Conservation (phyloP, 2,888 invertebrate species). For the Dynastes tityus region DNA sequence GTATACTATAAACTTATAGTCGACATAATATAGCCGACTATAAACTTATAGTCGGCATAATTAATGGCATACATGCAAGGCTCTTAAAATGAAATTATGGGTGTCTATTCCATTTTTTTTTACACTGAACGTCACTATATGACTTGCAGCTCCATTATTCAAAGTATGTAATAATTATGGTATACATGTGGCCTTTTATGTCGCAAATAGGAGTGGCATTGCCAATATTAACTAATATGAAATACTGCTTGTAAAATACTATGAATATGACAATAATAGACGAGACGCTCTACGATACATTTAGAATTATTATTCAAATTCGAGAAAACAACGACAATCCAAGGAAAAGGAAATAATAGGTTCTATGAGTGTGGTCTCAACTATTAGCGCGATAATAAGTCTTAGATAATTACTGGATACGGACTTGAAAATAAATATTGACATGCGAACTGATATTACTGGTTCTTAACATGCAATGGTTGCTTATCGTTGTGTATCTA, state of each 20-base stretch:
- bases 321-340: constrained; percentile 21
- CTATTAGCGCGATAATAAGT: constrained; percentile 46
- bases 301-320: constrained; percentile 11
- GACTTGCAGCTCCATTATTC: too few species aligned
- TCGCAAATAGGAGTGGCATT: too few species aligned
- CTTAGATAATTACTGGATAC: constrained; percentile 48
- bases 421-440: constrained; percentile 46
- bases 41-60: too few species aligned
- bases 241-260: neutral
- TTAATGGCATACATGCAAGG: too few species aligned
- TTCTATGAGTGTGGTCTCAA: constrained; percentile 41
- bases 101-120: too few species aligned
- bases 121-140: too few species aligned
- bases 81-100: too few species aligned
- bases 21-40: too few species aligned
- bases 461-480: constrained; percentile 45
- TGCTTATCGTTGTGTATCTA: constrained; percentile 18
- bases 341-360: constrained; percentile 31
- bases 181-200: too few species aligned
- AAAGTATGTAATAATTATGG: too few species aligned
- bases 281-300: constrained; percentile 24
- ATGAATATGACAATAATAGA: constrained; percentile 44
- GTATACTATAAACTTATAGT: too few species aligned
- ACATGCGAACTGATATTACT: constrained; percentile 44
- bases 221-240: neutral